Conservation (phyloP, 2,888 invertebrate species). For the Ceriagrion tenellum region DNA sequence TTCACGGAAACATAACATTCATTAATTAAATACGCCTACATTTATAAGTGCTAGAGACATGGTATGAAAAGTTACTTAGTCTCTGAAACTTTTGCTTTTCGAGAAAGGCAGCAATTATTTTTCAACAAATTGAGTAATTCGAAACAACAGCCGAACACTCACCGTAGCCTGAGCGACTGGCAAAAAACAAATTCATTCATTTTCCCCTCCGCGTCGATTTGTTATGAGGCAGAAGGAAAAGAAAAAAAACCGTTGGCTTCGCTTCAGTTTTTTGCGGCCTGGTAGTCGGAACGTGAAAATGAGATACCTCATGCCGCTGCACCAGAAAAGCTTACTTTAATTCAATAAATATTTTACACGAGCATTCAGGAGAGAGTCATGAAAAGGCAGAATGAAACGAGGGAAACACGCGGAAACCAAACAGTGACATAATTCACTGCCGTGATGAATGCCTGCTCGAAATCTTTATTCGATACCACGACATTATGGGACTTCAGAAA, state of each 20-base stretch:
- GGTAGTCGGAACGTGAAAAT: background rate
- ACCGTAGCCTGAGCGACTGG: background rate
- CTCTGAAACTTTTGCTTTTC: background rate
- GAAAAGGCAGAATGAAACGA: background rate
- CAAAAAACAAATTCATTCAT: slow-evolving; percentile 8
- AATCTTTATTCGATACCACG: too few relatives aligned
- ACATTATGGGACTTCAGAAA: too few relatives aligned
- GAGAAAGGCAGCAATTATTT: background rate
- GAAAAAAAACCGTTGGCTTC: background rate
- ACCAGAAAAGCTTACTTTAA: background rate
- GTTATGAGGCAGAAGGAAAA: background rate
- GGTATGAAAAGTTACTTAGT: background rate
- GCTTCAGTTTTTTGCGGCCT: background rate
- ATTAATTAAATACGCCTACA: background rate
- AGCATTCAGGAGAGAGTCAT: background rate
- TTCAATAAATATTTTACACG: background rate
- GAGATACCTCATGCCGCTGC: background rate
- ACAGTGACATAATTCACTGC: background rate
- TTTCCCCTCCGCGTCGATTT: background rate
- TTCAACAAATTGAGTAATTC: background rate
- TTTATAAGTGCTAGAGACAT: background rate
- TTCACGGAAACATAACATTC: background rate
- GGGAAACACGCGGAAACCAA: background rate
- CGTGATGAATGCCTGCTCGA: background rate
- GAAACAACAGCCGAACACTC: background rate